Percentiles rank a stretch among this genome's conserved stretches.
Evolutionary conservation across 2,888 invertebrate species (phyloP).

Genomic region (Argynnis bischoffii): DNA sequence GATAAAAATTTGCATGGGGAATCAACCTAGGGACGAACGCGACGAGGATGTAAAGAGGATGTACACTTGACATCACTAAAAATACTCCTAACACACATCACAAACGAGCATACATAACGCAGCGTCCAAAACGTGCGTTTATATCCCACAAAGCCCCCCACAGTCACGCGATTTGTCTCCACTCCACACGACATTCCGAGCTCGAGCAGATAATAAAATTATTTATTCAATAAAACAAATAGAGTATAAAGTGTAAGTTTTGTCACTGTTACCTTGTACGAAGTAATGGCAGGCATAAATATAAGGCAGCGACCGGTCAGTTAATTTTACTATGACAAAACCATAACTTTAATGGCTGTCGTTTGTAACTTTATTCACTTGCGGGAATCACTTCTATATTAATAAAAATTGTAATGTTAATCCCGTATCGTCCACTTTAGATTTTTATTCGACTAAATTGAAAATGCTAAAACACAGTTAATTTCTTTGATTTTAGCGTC

Average conservation of each 20-base stretch:
- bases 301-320: conserved; percentile 39
- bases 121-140: conserved; percentile 22
- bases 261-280: conserved; percentile 66
- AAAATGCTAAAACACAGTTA: too few relatives aligned
- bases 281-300: conserved; percentile 66
- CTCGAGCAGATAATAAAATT: conserved; percentile 59
- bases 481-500: too few relatives aligned
- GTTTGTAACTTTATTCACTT: conserved; percentile 29
- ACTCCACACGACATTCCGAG: conserved; percentile 37
- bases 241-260: conserved; percentile 73
- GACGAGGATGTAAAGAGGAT: too few relatives aligned
- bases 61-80: too few relatives aligned
- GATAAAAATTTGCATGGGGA: too few relatives aligned
- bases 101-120: conserved; percentile 22
- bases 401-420: not conserved
- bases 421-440: not conserved
- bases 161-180: conserved; percentile 54
- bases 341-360: conserved; percentile 32
- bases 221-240: conserved; percentile 77
- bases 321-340: conserved; percentile 38
- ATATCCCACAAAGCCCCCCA: conserved; percentile 48
- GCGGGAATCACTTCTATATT: conserved; percentile 7
- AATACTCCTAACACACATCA: not conserved
- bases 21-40: too few relatives aligned
- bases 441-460: too few relatives aligned